Conservation (phyloP, 2,888 invertebrate species). For the Dyspetes luteomarginatus region DNA sequence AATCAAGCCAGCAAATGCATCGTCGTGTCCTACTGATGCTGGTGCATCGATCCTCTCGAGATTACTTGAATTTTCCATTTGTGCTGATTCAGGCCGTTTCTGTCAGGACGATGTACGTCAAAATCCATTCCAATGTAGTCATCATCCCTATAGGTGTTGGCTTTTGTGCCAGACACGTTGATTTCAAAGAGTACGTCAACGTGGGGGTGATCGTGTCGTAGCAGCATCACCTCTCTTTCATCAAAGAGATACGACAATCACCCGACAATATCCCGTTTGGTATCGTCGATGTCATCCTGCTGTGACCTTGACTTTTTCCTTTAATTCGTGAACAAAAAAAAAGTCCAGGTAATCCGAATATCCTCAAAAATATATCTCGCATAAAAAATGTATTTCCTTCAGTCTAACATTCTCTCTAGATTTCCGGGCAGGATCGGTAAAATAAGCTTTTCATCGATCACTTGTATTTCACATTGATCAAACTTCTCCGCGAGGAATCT, state of each 20-base stretch:
- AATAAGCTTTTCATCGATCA: background rate
- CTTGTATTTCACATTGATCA: background rate
- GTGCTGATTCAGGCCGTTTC: slow-evolving; percentile 21
- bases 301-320: no score
- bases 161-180: slow-evolving; percentile 17
- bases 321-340: no score
- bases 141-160: slow-evolving; percentile 27
- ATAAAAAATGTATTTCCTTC: background rate
- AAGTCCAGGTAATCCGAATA: no score
- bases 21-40: slow-evolving; percentile 38
- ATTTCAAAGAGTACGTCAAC: slow-evolving; percentile 33
- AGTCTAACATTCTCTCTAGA: background rate
- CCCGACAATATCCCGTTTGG: slow-evolving; percentile 30
- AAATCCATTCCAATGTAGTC: slow-evolving; percentile 35
- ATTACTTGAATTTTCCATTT: slow-evolving; percentile 39
- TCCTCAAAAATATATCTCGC: background rate
- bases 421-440: background rate
- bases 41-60: slow-evolving; percentile 46
- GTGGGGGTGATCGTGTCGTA: slow-evolving; percentile 25
- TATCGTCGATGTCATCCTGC: slow-evolving; percentile 30
- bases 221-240: slow-evolving; percentile 7
- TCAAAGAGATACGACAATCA: background rate
- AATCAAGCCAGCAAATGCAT: slow-evolving; percentile 21
- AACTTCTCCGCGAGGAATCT: background rate
- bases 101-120: slow-evolving; percentile 17